Base-by-base conservation (phyloP, 2,797 vertebrate genomes). In the Valencia hispanica region DNA sequence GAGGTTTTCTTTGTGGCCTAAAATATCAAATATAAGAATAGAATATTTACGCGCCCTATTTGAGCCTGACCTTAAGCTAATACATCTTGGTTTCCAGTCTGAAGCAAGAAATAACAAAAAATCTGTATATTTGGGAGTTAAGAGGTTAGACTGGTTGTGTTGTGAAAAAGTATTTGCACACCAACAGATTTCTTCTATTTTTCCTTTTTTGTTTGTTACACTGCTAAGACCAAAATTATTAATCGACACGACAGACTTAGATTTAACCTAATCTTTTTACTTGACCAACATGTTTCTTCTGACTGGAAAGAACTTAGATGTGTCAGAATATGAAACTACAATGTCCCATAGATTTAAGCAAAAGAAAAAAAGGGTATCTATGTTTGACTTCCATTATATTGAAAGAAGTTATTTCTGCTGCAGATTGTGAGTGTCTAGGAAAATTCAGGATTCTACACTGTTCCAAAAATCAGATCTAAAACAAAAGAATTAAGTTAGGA, bases 1-100 rank as follows among this genome's bases (percentile, higher is more conserved):
- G 30, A 75, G 70, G 30, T 72, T 39, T 68, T 79, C 5, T 66
- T 51, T 73, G 61, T 73, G 34, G 71, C 71, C 69, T 27, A n/a
- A 73, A 48, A 75, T 48, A 77, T 15, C 32, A 51, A 59, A 50
- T 80, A 57, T 27, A 20, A 61, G 6, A 68, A 11, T 15, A 57
- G 51, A 57, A 47, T 63, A 78, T 36, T 45, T 36, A 12, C 9
- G 1, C 4, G 20, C 43, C 15, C n/a, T n/a, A n/a, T n/a, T n/a
- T n/a, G n/a, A n/a, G 53, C 74, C 75, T 71, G 68, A 65, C 8
- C 18, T 30, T 9, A 34, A 61, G 41, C 5, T 61, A 73, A 34
- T 12, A 27, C 4, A 61, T 57, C 53, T 36, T 0, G 18, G 8
- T 30, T 61, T 61, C 15, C 32, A 61, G 15, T 61, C 57, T 61